Evolutionary conservation across 2,113 vertebrate genomes (phyloP).

Genomic region (Kobus ellipsiprymnus): DNA sequence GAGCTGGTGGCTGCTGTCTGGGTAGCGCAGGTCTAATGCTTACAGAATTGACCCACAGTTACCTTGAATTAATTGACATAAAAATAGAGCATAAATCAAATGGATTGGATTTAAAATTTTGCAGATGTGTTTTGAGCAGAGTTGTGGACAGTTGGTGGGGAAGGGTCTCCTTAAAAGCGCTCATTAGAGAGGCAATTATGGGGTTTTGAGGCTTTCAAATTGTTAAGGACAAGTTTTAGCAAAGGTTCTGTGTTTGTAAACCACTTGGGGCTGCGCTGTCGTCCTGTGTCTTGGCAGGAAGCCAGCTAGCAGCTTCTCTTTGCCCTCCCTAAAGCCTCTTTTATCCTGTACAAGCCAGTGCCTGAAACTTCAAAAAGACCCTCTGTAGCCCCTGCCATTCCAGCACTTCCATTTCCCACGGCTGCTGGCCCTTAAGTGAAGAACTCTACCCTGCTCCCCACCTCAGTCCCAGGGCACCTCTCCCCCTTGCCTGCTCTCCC

Average conservation of each 20-base stretch:
- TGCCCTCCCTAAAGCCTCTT: constrained; percentile 40
- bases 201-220: constrained; percentile 55
- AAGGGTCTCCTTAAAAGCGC: constrained; percentile 7
- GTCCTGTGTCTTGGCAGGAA: constrained; percentile 35
- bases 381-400: constrained; percentile 10
- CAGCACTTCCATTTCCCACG: background rate
- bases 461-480: background rate
- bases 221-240: constrained; percentile 56
- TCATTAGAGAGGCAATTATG: constrained; percentile 20
- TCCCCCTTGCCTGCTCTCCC: background rate
- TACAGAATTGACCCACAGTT: background rate
- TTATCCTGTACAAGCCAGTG: constrained; percentile 36
- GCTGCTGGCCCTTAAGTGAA: background rate
- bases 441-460: background rate
- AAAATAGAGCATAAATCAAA: background rate
- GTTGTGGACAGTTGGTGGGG: background rate
- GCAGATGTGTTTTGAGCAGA: background rate
- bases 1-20: background rate
- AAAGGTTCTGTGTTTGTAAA: constrained; percentile 51
- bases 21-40: background rate
- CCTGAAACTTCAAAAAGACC: constrained; percentile 44
- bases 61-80: background rate
- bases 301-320: constrained; percentile 18
- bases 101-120: background rate
- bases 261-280: constrained; percentile 14